phyloP scores from a whole-genome alignment of 1,140 invertebrate species.

The Drosophila burlai region DNA sequence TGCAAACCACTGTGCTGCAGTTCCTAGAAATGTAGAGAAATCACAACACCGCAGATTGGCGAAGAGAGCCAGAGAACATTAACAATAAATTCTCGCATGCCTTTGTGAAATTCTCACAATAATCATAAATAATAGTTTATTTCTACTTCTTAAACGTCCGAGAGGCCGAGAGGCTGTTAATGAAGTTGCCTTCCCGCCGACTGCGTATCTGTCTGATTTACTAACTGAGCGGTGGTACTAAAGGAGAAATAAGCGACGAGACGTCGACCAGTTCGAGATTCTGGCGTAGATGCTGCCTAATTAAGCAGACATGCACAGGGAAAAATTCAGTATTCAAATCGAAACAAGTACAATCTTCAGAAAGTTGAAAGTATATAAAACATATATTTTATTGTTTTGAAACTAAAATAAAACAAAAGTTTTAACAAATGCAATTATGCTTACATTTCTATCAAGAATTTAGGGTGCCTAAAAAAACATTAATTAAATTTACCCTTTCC shows the following conservation, averaged over 20 bases:
- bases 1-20: constrained; percentile 25
- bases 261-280: constrained; percentile 35
- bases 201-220: constrained; percentile 56
- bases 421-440: too few species aligned
- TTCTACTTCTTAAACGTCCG: constrained; percentile 76
- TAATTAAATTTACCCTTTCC: too few species aligned
- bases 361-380: background rate
- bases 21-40: constrained; percentile 30
- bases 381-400: background rate
- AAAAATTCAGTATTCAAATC: background rate
- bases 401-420: background rate
- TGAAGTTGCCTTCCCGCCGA: constrained; percentile 64
- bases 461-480: background rate
- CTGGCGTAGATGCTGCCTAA: constrained; percentile 53
- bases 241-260: constrained; percentile 63
- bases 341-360: background rate
- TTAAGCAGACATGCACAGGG: constrained; percentile 61
- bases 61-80: constrained; percentile 52
- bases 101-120: constrained; percentile 84
- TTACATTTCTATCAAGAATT: background rate
- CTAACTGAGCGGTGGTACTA: constrained; percentile 59
- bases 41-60: constrained; percentile 15
- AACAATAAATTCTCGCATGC: constrained; percentile 84
- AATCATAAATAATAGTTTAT: constrained; percentile 84
- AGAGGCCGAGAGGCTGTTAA: constrained; percentile 56